Conservation (phyloP, 2,888 invertebrate species). For the Rhagium mordax region DNA sequence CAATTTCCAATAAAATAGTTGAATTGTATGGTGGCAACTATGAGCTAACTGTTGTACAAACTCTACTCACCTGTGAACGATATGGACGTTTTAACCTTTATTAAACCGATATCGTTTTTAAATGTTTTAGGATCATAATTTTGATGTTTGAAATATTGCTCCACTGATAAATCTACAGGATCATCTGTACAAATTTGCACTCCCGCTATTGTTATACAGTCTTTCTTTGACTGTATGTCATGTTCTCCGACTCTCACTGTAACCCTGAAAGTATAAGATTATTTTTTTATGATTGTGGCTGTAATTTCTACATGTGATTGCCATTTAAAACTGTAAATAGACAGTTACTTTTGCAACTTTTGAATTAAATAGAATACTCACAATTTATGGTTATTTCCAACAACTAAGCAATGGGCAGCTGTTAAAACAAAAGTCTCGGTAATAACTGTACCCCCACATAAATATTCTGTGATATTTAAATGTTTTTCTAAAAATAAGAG, state of each 20-base stretch:
- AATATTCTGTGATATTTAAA: slow-evolving; percentile 53
- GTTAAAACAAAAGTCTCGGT: slow-evolving; percentile 58
- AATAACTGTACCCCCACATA: slow-evolving; percentile 62
- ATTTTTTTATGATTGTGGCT: too few species aligned
- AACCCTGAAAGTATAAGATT: slow-evolving; percentile 64
- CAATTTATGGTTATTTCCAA: slow-evolving; percentile 52
- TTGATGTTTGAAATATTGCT: slow-evolving; percentile 60
- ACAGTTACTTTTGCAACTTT: too few species aligned
- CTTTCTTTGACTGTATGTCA: slow-evolving; percentile 67
- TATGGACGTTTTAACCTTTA: slow-evolving; percentile 60
- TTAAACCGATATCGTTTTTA: slow-evolving; percentile 68
- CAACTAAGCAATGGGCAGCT: slow-evolving; percentile 61
- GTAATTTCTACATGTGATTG: too few species aligned
- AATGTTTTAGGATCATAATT: slow-evolving; percentile 58
- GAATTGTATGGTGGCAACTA: too few species aligned
- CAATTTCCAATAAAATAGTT: too few species aligned
- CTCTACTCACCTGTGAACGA: slow-evolving; percentile 46
- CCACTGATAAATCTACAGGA: slow-evolving; percentile 60
- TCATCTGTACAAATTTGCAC: slow-evolving; percentile 59
- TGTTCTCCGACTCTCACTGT: slow-evolving; percentile 77
- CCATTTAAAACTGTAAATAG: too few species aligned
- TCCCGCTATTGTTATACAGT: slow-evolving; percentile 67
- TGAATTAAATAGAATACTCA: slow-evolving; percentile 44
- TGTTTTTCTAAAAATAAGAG: slow-evolving; percentile 42
- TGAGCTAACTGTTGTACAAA: too few species aligned